phyloP scores from a whole-genome alignment of 2,888 invertebrate species.

The Nowickia ferox region DNA sequence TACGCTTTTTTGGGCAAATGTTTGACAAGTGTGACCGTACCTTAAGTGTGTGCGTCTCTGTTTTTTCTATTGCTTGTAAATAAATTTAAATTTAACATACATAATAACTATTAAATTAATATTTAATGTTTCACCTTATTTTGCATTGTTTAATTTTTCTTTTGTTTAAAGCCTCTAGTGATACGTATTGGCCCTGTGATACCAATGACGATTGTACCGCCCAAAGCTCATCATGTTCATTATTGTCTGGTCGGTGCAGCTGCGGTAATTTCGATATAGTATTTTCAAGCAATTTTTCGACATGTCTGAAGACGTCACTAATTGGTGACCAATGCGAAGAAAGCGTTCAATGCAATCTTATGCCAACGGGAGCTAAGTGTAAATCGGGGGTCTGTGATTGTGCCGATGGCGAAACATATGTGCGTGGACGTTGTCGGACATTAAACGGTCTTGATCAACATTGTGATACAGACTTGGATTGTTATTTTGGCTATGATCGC shows the following conservation, averaged over 20 bases:
- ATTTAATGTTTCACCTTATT: no score
- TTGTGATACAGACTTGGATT: slow-evolving; percentile 81
- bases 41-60: no score
- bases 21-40: no score
- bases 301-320: slow-evolving; percentile 81
- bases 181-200: slow-evolving; percentile 81
- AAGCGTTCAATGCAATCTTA: slow-evolving; percentile 83
- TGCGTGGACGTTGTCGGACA: slow-evolving; percentile 81
- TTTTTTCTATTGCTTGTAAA: no score
- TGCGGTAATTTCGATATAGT: slow-evolving; percentile 79
- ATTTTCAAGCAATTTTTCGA: slow-evolving; percentile 79
- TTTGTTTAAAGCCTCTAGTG: slow-evolving; percentile 67
- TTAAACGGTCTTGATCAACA: slow-evolving; percentile 79
- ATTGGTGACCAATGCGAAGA: slow-evolving; percentile 82
- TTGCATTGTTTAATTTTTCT: no score
- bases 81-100: no score
- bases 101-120: no score
- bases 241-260: slow-evolving; percentile 76
- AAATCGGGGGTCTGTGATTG: slow-evolving; percentile 83
- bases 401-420: slow-evolving; percentile 81
- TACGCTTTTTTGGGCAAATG: no score
- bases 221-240: slow-evolving; percentile 78
- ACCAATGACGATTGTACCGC: slow-evolving; percentile 79
- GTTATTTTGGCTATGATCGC: slow-evolving; percentile 82
- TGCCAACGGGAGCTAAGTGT: slow-evolving; percentile 83